Conservation (phyloP, 2,888 invertebrate species). For the Theristus sp. region DNA sequence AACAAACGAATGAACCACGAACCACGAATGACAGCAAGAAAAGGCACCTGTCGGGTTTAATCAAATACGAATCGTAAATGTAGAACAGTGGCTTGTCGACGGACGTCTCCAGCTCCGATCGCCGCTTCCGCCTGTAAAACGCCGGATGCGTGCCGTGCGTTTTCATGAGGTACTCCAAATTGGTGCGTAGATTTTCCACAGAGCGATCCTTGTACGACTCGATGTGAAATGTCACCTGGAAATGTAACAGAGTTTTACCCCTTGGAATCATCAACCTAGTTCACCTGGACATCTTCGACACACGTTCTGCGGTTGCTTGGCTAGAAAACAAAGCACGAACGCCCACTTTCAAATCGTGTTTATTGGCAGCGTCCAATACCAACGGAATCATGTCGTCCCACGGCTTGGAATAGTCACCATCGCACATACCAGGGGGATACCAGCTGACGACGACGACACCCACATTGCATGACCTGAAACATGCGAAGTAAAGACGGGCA, state of each 20-base stretch:
- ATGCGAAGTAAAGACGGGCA: no score
- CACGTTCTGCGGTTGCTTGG: no score
- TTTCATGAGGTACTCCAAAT: slow-evolving; percentile 31
- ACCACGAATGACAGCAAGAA: no score
- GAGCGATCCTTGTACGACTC: slow-evolving; percentile 32
- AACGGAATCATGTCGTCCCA: slow-evolving; percentile 23
- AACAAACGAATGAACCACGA: no score
- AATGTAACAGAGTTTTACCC: background rate
- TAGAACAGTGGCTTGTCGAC: slow-evolving; percentile 42
- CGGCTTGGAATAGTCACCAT: slow-evolving; percentile 22
- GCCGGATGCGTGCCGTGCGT: slow-evolving; percentile 40
- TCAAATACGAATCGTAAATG: slow-evolving; percentile 45
- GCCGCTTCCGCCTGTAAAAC: slow-evolving; percentile 32
- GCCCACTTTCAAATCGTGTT: slow-evolving; percentile 28
- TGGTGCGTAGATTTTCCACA: slow-evolving; percentile 17
- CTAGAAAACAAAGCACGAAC: background rate
- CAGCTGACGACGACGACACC: slow-evolving; percentile 42
- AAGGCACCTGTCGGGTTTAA: no score
- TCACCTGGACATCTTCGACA: no score
- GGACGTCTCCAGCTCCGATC: background rate
- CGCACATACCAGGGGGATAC: slow-evolving; percentile 36
- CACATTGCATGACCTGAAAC: no score
- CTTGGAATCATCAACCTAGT: no score
- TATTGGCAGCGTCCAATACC: slow-evolving; percentile 26
- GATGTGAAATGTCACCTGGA: slow-evolving; percentile 30